A percentile compares a stretch with the other conserved stretches of the same genome.
Conservation (phyloP, 2,888 invertebrate genomes). For the Lingula anatina region DNA sequence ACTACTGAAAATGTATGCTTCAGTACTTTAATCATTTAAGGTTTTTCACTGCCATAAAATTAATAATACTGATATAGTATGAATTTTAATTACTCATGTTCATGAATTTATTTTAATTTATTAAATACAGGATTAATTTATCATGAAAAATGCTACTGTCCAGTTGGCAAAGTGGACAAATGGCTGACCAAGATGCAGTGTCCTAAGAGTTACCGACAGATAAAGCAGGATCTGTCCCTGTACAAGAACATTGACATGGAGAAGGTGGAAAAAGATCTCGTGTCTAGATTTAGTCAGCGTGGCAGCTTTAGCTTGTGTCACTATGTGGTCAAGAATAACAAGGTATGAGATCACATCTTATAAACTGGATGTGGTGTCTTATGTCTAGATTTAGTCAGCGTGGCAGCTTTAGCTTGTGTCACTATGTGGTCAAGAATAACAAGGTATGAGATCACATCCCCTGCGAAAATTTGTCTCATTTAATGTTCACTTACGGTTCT, state of each 20-base stretch:
- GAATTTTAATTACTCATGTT: too few relatives aligned
- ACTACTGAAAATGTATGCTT: too few relatives aligned
- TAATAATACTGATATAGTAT: too few relatives aligned
- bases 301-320: constrained; percentile 82
- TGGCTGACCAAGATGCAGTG: constrained; percentile 67
- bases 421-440: constrained; percentile 81
- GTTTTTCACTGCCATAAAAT: too few relatives aligned
- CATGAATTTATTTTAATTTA: too few relatives aligned
- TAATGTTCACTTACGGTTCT: too few relatives aligned
- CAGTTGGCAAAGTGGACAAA: constrained; percentile 59
- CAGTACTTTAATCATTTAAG: too few relatives aligned
- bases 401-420: constrained; percentile 78
- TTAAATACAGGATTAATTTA: constrained; percentile 62
- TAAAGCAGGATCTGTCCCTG: constrained; percentile 65
- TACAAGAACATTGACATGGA: constrained; percentile 71
- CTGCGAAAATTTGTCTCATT: too few relatives aligned
- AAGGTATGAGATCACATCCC: too few relatives aligned
- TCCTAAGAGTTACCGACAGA: constrained; percentile 61
- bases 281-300: constrained; percentile 70
- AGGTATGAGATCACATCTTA: too few relatives aligned
- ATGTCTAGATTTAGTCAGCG: constrained; percentile 71
- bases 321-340: constrained; percentile 77
- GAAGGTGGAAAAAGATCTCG: constrained; percentile 60
- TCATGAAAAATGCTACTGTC: constrained; percentile 82
- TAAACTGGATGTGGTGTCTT: too few relatives aligned